Evolutionary conservation across 2,113 vertebrate genomes (phyloP), one percentile per base, ranked within the genome.

Genomic region (Lampris incognitus): DNA sequence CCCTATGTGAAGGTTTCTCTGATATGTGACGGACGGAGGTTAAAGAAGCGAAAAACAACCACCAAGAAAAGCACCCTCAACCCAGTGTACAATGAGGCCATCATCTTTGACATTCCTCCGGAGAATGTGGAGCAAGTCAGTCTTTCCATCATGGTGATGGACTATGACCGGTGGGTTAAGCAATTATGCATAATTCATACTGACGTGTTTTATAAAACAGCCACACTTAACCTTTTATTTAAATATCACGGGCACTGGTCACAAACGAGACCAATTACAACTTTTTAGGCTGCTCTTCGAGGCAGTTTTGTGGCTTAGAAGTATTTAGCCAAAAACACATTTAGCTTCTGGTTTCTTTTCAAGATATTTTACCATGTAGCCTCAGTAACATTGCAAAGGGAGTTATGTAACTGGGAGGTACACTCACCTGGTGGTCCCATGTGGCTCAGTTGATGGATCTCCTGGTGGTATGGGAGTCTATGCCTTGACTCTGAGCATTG

Each of bases 51-150:
- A 37, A 99, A 99, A 93, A 99, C 98, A 0, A 99, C 97, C 4
- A 99, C 95, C 0, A 99, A 99, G 94, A 99, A 95, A 85, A 98
- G 95, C 89, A 99, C 98, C 0, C 95, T 99, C 0, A 99, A 99
- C 66, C 98, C 98, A 0, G 51, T 96, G 71, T 99, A 99, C 92
- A 99, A 98, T 0, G 98, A 99, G 94, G 98, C 97, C 78, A 99
- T 99, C 80, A 96, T 99, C 90, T 99, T 99, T 5, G 98, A 99
- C 71, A 99, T 99, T 64, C 98, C 98, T 10, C 98, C 98, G 0
- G 98, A 99, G 92, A 99, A 98, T 0, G 96, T 99, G 90, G 98
- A 99, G 79, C 98, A 99, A 87, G 97, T 99, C 95, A 98, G 97
- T 93, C 94, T 99, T 72, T 96, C 96, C 91, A 98, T 99, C 67